Percentiles rank a stretch among this genome's conserved stretches.
Evolutionary conservation across 30 jellyfish, hydroid and myxozoan species (phyloP).

Genomic region (Phacellophora camtschatica): DNA sequence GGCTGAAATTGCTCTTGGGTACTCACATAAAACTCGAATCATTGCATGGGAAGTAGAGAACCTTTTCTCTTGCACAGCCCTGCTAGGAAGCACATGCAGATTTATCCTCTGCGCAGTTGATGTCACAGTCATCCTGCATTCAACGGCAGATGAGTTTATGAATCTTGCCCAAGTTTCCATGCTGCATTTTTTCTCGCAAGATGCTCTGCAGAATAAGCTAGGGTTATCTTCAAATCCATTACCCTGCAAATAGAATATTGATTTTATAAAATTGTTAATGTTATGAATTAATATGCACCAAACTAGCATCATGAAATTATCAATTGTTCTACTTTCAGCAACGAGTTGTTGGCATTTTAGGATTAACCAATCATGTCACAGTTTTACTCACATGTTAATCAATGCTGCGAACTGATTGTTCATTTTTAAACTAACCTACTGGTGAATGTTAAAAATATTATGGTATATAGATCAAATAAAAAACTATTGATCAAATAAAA

Average conservation of each 20-base stretch:
- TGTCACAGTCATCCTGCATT: not conserved
- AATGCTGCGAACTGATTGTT: no score
- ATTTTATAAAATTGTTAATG: no score
- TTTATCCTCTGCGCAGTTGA: conserved; percentile 1
- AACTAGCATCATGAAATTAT: no score
- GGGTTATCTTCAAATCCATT: conserved; percentile 18
- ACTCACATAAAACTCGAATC: not conserved
- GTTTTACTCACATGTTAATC: no score
- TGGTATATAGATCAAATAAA: no score
- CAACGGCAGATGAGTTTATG: conserved; percentile 29
- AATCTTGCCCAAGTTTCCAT: conserved; percentile 1
- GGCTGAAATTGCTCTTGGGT: conserved; percentile 27
- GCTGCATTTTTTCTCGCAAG: conserved; percentile 5
- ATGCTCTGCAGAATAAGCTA: conserved; percentile 12
- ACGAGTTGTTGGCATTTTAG: no score
- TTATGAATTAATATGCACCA: no score
- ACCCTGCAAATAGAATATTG: conserved; percentile 22
- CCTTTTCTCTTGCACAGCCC: conserved; percentile 24
- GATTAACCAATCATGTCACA: no score
- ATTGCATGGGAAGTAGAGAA: conserved; percentile 1
- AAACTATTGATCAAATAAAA: no score
- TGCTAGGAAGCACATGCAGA: conserved; percentile 14
- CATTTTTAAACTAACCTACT: no score
- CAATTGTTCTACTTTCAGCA: no score
- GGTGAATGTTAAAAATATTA: no score